A percentile compares a stretch with the other conserved stretches of the same genome.
phyloP scores from a whole-genome alignment of 2,888 invertebrate genomes.

The Caenorhabditis macrosperma region DNA sequence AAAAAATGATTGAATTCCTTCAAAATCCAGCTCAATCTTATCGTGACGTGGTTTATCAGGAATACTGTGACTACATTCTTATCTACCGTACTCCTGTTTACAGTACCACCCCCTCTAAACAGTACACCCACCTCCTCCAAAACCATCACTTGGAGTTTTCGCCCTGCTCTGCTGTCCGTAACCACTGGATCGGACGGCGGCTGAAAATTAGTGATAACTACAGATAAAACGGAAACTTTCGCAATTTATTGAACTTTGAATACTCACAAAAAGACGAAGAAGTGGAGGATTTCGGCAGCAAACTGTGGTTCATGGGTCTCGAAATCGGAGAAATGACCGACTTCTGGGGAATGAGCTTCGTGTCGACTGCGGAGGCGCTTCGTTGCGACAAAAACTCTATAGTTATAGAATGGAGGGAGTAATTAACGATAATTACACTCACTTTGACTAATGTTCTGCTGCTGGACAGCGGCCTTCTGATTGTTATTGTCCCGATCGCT shows the following conservation, averaged over 20 bases:
- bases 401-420: not conserved
- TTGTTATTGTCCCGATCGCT: slow-evolving; percentile 51
- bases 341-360: slow-evolving; percentile 7
- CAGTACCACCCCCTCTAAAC: too few relatives aligned
- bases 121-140: not conserved
- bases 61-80: too few relatives aligned
- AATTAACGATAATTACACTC: not conserved
- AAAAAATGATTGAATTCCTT: too few relatives aligned
- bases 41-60: too few relatives aligned
- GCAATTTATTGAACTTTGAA: not conserved
- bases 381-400: slow-evolving; percentile 50
- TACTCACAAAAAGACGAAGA: slow-evolving; percentile 46
- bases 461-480: slow-evolving; percentile 17
- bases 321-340: slow-evolving; percentile 1
- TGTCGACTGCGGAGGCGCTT: slow-evolving; percentile 46
- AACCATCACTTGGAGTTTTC: slow-evolving; percentile 34
- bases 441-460: slow-evolving; percentile 54
- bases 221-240: too few relatives aligned
- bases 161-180: slow-evolving; percentile 27
- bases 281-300: slow-evolving; percentile 39
- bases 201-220: too few relatives aligned
- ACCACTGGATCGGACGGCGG: slow-evolving; percentile 40
- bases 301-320: not conserved
- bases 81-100: too few relatives aligned
- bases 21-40: too few relatives aligned